A percentile compares a stretch with the other conserved stretches of the same genome.
phyloP scores from a whole-genome alignment of 2,113 vertebrate species.

The Emydura subglobosa region DNA sequence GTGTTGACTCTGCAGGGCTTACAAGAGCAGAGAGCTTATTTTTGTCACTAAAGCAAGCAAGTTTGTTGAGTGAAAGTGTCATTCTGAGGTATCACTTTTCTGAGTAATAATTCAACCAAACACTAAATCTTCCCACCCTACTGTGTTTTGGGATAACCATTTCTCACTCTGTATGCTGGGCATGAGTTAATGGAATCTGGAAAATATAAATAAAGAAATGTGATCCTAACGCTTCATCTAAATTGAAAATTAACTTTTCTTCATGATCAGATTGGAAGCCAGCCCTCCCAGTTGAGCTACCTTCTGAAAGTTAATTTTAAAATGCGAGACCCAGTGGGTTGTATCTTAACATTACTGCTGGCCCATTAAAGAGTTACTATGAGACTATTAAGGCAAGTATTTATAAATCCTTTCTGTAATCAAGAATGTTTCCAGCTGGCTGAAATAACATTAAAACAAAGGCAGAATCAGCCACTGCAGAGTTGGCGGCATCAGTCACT shows the following conservation, averaged over 20 bases:
- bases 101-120: background rate
- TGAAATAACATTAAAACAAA: background rate
- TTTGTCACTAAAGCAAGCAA: background rate
- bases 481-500: background rate
- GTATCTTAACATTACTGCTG: background rate
- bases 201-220: background rate
- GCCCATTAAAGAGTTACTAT: background rate
- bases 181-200: background rate
- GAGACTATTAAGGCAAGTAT: background rate
- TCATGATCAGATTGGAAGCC: background rate
- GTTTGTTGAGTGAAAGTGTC: background rate
- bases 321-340: background rate
- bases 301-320: background rate
- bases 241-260: background rate
- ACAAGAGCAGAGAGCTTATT: background rate
- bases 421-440: background rate
- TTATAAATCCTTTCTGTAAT: background rate
- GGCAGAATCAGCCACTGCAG: accelerated
- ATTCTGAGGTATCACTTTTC: background rate
- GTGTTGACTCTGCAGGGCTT: background rate
- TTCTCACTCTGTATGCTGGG: background rate
- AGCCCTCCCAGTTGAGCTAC: background rate
- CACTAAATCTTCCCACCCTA: background rate
- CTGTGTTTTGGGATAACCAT: background rate
- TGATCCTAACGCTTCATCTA: background rate